phyloP scores from a whole-genome alignment of 2,888 invertebrate species.

The Agrotis puta region DNA sequence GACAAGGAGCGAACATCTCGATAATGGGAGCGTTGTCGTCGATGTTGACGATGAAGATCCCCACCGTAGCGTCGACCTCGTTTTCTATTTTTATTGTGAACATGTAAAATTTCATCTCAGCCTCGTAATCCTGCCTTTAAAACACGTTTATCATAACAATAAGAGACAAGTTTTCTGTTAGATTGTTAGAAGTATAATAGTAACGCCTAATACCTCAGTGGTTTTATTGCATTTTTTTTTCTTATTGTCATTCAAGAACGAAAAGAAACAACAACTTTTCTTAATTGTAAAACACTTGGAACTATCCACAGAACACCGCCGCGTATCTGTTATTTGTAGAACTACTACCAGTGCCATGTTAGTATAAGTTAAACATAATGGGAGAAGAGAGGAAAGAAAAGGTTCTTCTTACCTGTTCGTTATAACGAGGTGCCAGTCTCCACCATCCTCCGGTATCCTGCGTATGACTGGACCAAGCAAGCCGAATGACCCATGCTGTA shows the following conservation, averaged over 20 bases:
- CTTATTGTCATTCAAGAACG: not conserved
- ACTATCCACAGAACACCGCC: not conserved
- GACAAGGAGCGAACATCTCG: constrained; percentile 82
- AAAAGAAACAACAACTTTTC: not conserved
- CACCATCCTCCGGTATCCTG: constrained; percentile 61
- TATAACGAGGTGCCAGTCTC: constrained; percentile 80
- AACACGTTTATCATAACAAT: not conserved
- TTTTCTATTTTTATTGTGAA: constrained; percentile 78
- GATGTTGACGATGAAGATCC: constrained; percentile 86
- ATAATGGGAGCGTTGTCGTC: constrained; percentile 90
- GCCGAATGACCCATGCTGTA: constrained; percentile 71
- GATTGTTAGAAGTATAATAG: not conserved
- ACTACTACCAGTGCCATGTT: not conserved
- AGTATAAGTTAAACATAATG: not conserved
- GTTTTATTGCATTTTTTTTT: not conserved
- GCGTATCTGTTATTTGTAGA: not conserved
- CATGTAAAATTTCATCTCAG: constrained; percentile 83
- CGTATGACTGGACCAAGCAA: constrained; percentile 77
- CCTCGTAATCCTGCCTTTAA: constrained; percentile 90
- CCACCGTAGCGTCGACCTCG: constrained; percentile 76
- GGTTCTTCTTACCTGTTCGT: constrained; percentile 77
- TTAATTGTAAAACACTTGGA: not conserved
- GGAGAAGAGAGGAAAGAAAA: not conserved
- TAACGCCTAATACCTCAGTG: not conserved
- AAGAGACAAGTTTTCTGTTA: not conserved